Evolutionary conservation across 2,113 vertebrate species (phyloP).

Genomic region (Centropus unirufus): DNA sequence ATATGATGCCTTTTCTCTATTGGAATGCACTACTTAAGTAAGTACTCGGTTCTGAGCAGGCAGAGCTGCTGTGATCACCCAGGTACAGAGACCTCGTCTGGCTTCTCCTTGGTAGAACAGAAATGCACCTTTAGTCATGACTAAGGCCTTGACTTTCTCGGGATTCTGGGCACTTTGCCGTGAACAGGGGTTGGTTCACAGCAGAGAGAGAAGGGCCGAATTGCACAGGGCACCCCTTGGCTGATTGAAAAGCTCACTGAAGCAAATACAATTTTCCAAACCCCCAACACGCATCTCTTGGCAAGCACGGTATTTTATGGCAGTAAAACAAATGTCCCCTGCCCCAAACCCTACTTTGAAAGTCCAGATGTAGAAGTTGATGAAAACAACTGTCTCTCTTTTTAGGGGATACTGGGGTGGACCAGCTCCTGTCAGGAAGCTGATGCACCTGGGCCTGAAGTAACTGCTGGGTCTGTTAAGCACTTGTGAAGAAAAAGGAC

Average conservation of each 20-base stretch:
- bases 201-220: neutral
- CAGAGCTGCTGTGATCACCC: neutral
- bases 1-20: slow-evolving; percentile 94
- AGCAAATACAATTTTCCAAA: neutral
- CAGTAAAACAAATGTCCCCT: neutral
- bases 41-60: slow-evolving; percentile 27
- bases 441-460: slow-evolving; percentile 92
- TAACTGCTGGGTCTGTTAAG: slow-evolving; percentile 23
- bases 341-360: accelerated
- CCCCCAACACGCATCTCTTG: neutral
- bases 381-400: neutral
- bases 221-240: neutral
- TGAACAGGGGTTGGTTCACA: neutral
- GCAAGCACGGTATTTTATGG: accelerated
- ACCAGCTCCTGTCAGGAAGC: slow-evolving; percentile 87
- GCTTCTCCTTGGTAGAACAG: neutral
- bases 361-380: neutral
- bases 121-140: neutral
- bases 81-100: neutral
- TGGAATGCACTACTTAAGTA: slow-evolving; percentile 92
- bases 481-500: neutral
- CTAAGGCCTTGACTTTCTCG: neutral
- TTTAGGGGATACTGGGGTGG: slow-evolving; percentile 94
- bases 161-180: neutral
- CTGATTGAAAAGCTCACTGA: neutral